A percentile compares a stretch with the other conserved stretches of the same genome.
These are phyloP conservation scores for Muntiacus reevesi DNA, from an alignment of 2,113 vertebrate species.

Conservation along the genomic window DNA sequence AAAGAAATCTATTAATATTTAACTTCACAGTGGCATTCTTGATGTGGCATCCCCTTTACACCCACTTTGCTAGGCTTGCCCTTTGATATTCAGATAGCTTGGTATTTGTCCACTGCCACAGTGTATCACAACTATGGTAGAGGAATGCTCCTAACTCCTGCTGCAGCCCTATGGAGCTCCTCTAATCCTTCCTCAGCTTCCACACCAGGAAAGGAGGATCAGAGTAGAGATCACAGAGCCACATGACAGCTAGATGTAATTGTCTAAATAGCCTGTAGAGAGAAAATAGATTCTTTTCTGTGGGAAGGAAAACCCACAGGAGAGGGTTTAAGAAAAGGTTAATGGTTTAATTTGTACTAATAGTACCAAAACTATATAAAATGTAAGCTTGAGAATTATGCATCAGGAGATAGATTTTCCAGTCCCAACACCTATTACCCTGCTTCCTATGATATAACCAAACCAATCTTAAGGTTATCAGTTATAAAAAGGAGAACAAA, in stretches of 20 bases:
- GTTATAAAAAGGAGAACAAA: neutral
- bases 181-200: neutral
- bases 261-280: neutral
- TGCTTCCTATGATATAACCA: conserved; percentile 4
- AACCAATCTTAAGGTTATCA: neutral
- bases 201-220: neutral
- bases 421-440: neutral
- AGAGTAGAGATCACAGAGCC: neutral
- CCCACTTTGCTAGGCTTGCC: neutral
- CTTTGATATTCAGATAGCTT: neutral
- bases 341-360: conserved; percentile 28
- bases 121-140: neutral
- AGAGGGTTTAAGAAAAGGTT: conserved; percentile 25
- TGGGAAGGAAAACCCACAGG: conserved; percentile 10
- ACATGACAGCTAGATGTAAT: conserved; percentile 14
- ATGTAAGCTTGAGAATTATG: neutral
- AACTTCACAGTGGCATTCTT: neutral
- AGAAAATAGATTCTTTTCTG: conserved; percentile 38
- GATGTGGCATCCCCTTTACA: neutral
- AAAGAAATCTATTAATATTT: neutral
- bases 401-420: neutral
- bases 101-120: neutral
- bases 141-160: neutral
- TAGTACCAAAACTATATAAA: neutral
- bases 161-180: neutral